Evolutionary conservation across 2,888 invertebrate species (phyloP).

Genomic region (Drosophila koepferae): DNA sequence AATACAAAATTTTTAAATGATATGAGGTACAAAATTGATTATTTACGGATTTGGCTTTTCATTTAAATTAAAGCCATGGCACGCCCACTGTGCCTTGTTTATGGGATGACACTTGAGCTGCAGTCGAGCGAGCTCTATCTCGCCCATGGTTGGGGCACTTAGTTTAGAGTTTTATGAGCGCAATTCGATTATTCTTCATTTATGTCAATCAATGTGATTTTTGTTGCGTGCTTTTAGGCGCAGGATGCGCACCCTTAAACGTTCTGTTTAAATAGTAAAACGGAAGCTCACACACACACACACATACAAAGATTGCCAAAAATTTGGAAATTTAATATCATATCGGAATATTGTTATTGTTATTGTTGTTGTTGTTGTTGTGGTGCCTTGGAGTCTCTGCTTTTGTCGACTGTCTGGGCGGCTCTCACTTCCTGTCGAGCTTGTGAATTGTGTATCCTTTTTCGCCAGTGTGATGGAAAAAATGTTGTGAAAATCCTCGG

Average conservation of each 20-base stretch:
- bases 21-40: not conserved
- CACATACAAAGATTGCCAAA: slow-evolving; percentile 10
- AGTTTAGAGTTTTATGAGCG: slow-evolving; percentile 78
- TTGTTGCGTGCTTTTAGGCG: slow-evolving; percentile 48
- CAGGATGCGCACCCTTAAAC: slow-evolving; percentile 72
- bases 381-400: slow-evolving; percentile 66
- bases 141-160: slow-evolving; percentile 41
- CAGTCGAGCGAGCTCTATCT: not conserved
- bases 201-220: slow-evolving; percentile 83
- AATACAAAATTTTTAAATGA: too few relatives aligned
- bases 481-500: slow-evolving; percentile 59
- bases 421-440: slow-evolving; percentile 26
- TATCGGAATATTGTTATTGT: slow-evolving; percentile 31
- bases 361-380: slow-evolving; percentile 20
- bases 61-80: not conserved
- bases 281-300: slow-evolving; percentile 6
- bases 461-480: slow-evolving; percentile 23
- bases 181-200: slow-evolving; percentile 85
- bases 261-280: slow-evolving; percentile 79
- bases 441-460: slow-evolving; percentile 50
- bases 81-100: slow-evolving; percentile 37
- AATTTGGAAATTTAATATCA: slow-evolving; percentile 81
- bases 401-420: slow-evolving; percentile 49
- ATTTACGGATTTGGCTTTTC: not conserved
- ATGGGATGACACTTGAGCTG: slow-evolving; percentile 42